phyloP scores from a whole-genome alignment of 2,888 invertebrate genomes.

The Operophtera brumata region DNA sequence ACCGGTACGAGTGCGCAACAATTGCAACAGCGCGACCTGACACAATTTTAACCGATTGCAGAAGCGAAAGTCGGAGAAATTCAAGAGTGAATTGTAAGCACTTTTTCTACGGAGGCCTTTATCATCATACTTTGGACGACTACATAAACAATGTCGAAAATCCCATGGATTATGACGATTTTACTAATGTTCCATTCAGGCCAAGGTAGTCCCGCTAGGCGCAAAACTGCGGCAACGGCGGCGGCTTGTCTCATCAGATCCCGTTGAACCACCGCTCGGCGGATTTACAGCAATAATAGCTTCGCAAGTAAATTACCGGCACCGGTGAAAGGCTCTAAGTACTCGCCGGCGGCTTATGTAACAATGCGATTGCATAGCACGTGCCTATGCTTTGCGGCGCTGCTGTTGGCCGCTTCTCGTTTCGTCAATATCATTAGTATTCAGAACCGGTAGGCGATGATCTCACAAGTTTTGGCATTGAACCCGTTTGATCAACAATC shows the following conservation, averaged over 20 bases:
- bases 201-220: constrained; percentile 23
- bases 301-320: constrained; percentile 57
- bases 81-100: constrained; percentile 42
- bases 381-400: constrained; percentile 30
- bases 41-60: constrained; percentile 47
- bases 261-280: constrained; percentile 43
- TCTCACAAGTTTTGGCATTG: constrained; percentile 40
- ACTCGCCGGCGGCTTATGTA: constrained; percentile 59
- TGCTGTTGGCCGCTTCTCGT: constrained; percentile 36
- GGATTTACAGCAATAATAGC: constrained; percentile 55
- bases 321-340: constrained; percentile 61
- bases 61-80: constrained; percentile 63
- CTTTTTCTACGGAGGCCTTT: constrained; percentile 26
- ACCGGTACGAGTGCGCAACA: constrained; percentile 41
- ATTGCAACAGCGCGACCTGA: constrained; percentile 45
- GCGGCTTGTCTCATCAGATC: constrained; percentile 36
- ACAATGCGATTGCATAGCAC: constrained; percentile 44
- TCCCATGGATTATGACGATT: neutral
- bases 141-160: neutral
- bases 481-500: constrained; percentile 27
- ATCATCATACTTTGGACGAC: neutral
- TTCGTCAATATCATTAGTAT: constrained; percentile 38
- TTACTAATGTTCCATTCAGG: constrained; percentile 2
- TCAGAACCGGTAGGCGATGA: constrained; percentile 40
- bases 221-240: constrained; percentile 22